A percentile compares a stretch with the other conserved stretches of the same genome.
phyloP scores from a whole-genome alignment of 2,888 invertebrate genomes.

The Lumbricus terrestris region DNA sequence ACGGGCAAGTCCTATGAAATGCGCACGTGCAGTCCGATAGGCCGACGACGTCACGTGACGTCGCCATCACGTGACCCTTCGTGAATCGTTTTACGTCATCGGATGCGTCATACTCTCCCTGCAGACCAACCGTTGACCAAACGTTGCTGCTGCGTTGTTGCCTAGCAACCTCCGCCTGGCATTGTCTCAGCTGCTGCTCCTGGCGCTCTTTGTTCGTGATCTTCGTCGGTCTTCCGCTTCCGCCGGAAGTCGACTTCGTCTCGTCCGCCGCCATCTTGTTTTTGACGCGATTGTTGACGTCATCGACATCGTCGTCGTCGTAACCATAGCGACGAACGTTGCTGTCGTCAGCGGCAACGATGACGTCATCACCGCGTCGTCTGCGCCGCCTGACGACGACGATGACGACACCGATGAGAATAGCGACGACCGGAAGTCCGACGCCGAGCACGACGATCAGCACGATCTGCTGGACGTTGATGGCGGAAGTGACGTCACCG shows the following conservation, averaged over 20 bases:
- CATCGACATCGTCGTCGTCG: constrained; percentile 12
- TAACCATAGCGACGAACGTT: neutral
- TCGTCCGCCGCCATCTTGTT: neutral
- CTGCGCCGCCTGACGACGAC: neutral
- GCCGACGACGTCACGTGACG: neutral
- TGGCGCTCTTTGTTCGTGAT: constrained; percentile 12
- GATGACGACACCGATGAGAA: neutral
- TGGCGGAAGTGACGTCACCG: neutral
- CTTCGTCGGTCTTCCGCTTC: neutral
- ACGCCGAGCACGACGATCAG: constrained; percentile 9
- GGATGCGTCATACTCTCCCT: neutral
- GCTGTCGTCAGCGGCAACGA: neutral
- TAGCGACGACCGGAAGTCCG: neutral
- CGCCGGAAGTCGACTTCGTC: neutral
- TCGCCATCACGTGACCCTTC: neutral
- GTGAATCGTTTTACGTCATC: neutral
- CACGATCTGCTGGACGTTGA: neutral
- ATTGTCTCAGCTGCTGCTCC: neutral
- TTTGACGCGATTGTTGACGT: neutral
- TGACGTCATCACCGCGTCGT: constrained; percentile 7
- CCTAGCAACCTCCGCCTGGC: neutral
- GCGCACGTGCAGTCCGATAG: neutral
- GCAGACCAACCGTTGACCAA: neutral
- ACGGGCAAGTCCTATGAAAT: neutral
- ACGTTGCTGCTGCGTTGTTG: too few species aligned